phyloP scores from a whole-genome alignment of 2,888 invertebrate species.

The Ennomos quercinarius region DNA sequence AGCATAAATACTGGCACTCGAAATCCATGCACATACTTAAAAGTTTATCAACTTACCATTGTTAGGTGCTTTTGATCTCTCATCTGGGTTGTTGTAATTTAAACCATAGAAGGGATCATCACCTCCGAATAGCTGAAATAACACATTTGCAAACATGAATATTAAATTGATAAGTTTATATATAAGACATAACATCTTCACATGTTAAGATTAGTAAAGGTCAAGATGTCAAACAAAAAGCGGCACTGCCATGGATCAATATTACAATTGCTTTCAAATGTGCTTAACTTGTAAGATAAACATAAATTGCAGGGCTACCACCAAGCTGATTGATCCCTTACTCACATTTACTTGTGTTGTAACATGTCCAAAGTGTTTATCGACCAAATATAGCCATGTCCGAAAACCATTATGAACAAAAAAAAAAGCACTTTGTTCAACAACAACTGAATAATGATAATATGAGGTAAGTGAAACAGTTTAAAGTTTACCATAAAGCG shows the following conservation, averaged over 20 bases:
- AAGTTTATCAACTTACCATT: conserved; percentile 63
- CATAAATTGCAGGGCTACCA: conserved; percentile 1
- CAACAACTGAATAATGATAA: too few relatives aligned
- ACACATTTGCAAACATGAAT: conserved; percentile 16
- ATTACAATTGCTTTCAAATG: not conserved
- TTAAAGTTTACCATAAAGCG: too few relatives aligned
- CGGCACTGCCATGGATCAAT: not conserved
- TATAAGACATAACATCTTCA: not conserved
- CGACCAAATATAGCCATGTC: too few relatives aligned
- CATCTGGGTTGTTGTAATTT: conserved; percentile 73
- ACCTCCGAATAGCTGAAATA: conserved; percentile 77
- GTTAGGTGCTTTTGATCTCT: conserved; percentile 65
- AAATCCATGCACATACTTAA: conserved; percentile 21
- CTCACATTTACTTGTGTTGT: not conserved
- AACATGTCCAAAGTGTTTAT: too few relatives aligned
- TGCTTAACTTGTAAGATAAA: not conserved
- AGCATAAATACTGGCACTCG: conserved; percentile 13
- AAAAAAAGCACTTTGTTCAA: too few relatives aligned
- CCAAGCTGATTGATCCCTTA: conserved; percentile 1
- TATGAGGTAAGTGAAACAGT: too few relatives aligned
- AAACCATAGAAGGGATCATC: conserved; percentile 84
- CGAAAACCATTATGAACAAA: too few relatives aligned
- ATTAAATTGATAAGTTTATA: conserved; percentile 4
- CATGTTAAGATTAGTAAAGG: not conserved
- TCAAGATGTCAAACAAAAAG: not conserved